Base-by-base conservation (phyloP, 2,113 vertebrate species). In the Fregetta grallaria region DNA sequence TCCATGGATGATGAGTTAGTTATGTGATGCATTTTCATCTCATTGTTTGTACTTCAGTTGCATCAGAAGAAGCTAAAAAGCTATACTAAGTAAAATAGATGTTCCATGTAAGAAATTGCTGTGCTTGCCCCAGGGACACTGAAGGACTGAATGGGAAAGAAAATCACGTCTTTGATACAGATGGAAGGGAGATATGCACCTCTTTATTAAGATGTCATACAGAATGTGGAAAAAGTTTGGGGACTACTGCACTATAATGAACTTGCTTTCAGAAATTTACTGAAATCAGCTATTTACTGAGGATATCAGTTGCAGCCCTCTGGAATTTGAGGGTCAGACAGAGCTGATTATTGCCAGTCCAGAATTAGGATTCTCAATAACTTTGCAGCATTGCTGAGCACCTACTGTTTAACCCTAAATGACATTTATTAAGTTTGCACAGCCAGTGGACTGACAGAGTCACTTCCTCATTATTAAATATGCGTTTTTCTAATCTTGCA, bases 211-310 rank as follows among this genome's bases (percentile, higher is more conserved):
- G 53, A 63, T 88, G 34, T 45, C 80, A 58, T 49, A 59, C 36
- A 75, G 61, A 79, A 61, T 81, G 47, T 55, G 75, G 58, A 68
- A 93, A n/a, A 96, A 95, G n/a, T 93, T 97, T 86, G 52, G 66
- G 72, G 40, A 92, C 88, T 92, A 80, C n/a, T 97, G 56, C 59
- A 80, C 58, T 78, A 21, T 66, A 92, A 61, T 61, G 90, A 91
- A 90, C 59, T 97, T 78, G 42, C 40, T 94, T 91, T 92, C 45
- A 88, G 94, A 95, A 96, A 97, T 91, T 95, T 96, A 84, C 29
- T 95, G 86, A 96, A 95, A 96, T 86, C 45, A 94, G 82, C 68
- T 97, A 42, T 98, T 97, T 97, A 96, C 68, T 88, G 89, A 97
- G 86, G 95, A 92, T 94, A 95, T 96, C 89, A 86, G 67, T 96